A percentile compares a stretch with the other conserved stretches of the same genome.
phyloP scores from a whole-genome alignment of 35 echinoderm and acorn worm species.

The Hemicentrotus pulcherrimus region DNA sequence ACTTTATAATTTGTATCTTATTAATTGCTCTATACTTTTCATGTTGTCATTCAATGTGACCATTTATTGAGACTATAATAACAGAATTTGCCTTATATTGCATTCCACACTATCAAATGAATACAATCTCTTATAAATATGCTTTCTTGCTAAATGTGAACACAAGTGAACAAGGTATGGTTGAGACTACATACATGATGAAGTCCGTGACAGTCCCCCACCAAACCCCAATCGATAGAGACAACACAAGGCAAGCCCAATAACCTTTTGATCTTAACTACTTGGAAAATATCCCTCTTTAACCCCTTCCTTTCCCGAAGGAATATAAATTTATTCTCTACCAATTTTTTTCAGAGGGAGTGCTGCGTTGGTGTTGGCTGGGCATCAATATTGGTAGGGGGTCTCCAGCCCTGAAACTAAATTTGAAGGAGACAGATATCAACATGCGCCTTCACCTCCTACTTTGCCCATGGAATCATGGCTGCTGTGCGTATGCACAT shows the following conservation, averaged over 20 bases:
- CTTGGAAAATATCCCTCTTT: background rate
- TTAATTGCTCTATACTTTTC: background rate
- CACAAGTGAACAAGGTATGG: background rate
- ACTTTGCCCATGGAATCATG: background rate
- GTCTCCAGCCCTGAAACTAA: background rate
- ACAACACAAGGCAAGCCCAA: background rate
- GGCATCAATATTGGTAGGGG: background rate
- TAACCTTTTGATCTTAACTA: constrained; percentile 12
- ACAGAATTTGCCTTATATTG: too few relatives aligned
- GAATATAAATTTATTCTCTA: background rate
- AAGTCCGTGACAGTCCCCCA: background rate
- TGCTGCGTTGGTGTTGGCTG: background rate
- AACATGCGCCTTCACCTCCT: background rate
- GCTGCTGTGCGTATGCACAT: background rate
- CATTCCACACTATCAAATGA: too few relatives aligned
- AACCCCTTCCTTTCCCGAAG: background rate
- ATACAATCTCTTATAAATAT: background rate
- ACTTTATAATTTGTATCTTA: background rate
- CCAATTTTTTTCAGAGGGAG: background rate
- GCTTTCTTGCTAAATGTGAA: background rate
- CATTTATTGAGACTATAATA: background rate
- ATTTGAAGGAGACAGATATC: background rate
- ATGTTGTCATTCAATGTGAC: background rate
- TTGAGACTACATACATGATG: background rate
- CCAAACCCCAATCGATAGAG: background rate